phyloP scores from a whole-genome alignment of 2,113 vertebrate genomes.

The Hyaena hyaena region DNA sequence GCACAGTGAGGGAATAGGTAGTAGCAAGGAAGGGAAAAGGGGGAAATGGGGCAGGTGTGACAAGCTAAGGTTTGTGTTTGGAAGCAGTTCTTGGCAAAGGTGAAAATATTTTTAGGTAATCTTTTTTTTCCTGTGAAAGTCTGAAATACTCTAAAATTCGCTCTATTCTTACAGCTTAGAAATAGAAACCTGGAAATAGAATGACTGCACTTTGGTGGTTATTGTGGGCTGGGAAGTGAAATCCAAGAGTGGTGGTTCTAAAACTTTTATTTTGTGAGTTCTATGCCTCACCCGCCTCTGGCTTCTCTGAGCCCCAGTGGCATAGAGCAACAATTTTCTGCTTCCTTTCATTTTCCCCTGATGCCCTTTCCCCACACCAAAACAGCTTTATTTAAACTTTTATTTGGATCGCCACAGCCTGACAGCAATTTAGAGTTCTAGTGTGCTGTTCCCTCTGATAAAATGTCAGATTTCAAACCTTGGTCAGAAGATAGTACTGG shows the following conservation, averaged over 20 bases:
- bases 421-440: not conserved
- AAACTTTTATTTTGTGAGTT: conserved; percentile 71
- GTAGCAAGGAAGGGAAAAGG: conserved; percentile 51
- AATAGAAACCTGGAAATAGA: conserved; percentile 79
- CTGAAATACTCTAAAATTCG: conserved; percentile 78
- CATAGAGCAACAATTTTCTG: conserved; percentile 3
- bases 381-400: conserved; percentile 8
- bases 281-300: not conserved
- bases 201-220: conserved; percentile 68
- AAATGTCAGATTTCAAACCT: conserved; percentile 51
- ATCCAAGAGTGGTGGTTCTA: conserved; percentile 58
- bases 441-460: not conserved
- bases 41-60: conserved; percentile 72
- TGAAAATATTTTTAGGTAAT: conserved; percentile 80
- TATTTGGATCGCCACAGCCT: not conserved
- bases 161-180: conserved; percentile 77
- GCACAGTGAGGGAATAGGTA: conserved; percentile 55
- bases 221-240: conserved; percentile 67
- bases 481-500: not conserved
- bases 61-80: conserved; percentile 74
- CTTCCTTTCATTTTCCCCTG: not conserved
- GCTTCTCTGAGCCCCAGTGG: not conserved
- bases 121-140: conserved; percentile 76
- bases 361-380: not conserved
- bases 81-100: conserved; percentile 81